phyloP scores from a whole-genome alignment of 2,797 vertebrate species.

The Zenarchopterus dispar region DNA sequence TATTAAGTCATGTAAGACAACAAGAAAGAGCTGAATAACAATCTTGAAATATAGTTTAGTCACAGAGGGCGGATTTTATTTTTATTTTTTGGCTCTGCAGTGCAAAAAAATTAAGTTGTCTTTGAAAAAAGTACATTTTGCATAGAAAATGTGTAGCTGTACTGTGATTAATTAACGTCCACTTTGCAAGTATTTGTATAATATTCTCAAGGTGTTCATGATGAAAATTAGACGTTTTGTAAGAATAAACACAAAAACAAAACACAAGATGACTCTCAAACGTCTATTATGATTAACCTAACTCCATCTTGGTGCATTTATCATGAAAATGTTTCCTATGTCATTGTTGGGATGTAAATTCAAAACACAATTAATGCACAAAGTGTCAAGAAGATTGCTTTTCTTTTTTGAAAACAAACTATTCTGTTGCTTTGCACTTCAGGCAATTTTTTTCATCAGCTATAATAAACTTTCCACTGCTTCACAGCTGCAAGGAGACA shows the following conservation, averaged over 20 bases:
- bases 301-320: too few species aligned
- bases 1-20: slow-evolving; percentile 4
- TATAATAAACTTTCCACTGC: too few species aligned
- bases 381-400: too few species aligned
- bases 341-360: too few species aligned
- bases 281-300: too few species aligned
- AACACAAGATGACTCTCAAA: too few species aligned
- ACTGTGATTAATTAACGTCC: neutral
- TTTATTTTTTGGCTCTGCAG: neutral
- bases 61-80: slow-evolving; percentile 9
- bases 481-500: too few species aligned
- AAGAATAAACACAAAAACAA: neutral
- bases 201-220: neutral
- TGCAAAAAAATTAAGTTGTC: slow-evolving; percentile 9
- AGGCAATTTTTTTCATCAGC: too few species aligned
- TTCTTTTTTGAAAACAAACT: too few species aligned
- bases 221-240: neutral
- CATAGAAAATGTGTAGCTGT: neutral
- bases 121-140: neutral
- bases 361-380: too few species aligned
- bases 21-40: slow-evolving; percentile 4
- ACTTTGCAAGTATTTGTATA: slow-evolving; percentile 10
- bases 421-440: too few species aligned
- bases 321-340: too few species aligned
- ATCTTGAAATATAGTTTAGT: slow-evolving; percentile 4